Base-by-base conservation (phyloP, 2,797 vertebrate genomes). In the Ptychobarbus kaznakovi region DNA sequence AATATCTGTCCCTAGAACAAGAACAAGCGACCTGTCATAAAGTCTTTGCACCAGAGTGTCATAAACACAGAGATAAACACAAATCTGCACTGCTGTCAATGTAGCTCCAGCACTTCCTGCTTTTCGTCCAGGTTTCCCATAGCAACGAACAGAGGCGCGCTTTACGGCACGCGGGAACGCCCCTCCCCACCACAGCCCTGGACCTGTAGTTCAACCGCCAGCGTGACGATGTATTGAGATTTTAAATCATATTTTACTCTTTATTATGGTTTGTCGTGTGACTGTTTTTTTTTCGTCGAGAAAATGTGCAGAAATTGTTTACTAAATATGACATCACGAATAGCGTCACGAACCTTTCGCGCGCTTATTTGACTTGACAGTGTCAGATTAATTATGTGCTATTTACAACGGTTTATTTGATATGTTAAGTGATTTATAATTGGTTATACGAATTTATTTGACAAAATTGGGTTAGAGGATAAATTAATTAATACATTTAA, bases 81-180 rank as follows among this genome's bases (percentile, higher is more conserved):
- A 56, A 40, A 56, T n/a, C 46, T 51, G 44, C 56, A 44, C 65
- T 28, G 28, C 74, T 79, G 86, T 84, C 73, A 82, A 18, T 84
- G 77, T 15, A 44, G 44, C 75, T 28, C 28, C 78, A 63, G 51
- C 70, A 95, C 95, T 96, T 96, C 95, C 95, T 92, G 88, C 85
- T 91, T 92, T 73, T 42, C 87, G 77, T 15, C 63, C 63, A 58
- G 51, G 91, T 95, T 82, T 90, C 93, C 92, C 51, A 32, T 92
- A 87, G 93, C 93, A 95, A 95, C 94, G 28, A 7, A 7, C 51
- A 44, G 35, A 86, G 12, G 56, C 51, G 4, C 68, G 86, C 93
- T 96, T 96, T 96, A 94, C 95, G 94, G 92, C 94, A 44, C 9
- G n/a, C 72, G 82, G 81, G 28, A 87, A 88, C 86, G 87, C 66